Evolutionary conservation across 2,888 invertebrate genomes (phyloP).

Genomic region (Branchellion lobata): DNA sequence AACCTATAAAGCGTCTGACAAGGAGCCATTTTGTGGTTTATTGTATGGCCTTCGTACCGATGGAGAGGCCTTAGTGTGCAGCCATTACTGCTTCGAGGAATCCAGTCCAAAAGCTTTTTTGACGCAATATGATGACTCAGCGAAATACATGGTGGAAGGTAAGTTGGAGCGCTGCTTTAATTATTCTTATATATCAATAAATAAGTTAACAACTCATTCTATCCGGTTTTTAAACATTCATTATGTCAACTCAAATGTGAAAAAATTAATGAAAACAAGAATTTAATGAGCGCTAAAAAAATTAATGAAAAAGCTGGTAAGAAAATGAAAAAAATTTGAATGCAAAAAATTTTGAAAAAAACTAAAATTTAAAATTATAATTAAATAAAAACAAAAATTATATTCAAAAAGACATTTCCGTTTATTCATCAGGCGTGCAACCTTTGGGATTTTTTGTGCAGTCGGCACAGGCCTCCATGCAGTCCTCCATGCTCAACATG

Average conservation of each 20-base stretch:
- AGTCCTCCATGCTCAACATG: conserved; percentile 22
- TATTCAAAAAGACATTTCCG: no score
- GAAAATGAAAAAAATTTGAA: neutral
- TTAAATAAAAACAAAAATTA: no score
- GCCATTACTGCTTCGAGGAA: conserved; percentile 30
- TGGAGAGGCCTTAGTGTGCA: neutral
- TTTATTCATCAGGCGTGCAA: neutral
- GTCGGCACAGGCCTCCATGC: conserved; percentile 28
- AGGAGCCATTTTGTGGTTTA: conserved; percentile 27
- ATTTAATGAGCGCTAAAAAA: no score
- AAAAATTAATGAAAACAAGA: no score
- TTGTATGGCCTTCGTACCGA: neutral
- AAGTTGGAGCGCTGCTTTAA: no score
- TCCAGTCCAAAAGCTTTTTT: conserved; percentile 12
- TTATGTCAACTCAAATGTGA: neutral
- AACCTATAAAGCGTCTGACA: neutral
- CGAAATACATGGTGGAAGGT: conserved; percentile 1
- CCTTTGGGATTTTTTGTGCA: conserved; percentile 28
- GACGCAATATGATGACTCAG: conserved; percentile 10
- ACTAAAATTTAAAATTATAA: no score
- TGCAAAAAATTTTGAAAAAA: neutral
- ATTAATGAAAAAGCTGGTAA: no score
- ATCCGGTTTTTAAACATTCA: neutral
- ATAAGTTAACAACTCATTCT: no score
- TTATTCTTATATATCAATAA: no score